Evolutionary conservation across 2,797 vertebrate genomes (phyloP).

Genomic region (Pogonophryne albipinna): DNA sequence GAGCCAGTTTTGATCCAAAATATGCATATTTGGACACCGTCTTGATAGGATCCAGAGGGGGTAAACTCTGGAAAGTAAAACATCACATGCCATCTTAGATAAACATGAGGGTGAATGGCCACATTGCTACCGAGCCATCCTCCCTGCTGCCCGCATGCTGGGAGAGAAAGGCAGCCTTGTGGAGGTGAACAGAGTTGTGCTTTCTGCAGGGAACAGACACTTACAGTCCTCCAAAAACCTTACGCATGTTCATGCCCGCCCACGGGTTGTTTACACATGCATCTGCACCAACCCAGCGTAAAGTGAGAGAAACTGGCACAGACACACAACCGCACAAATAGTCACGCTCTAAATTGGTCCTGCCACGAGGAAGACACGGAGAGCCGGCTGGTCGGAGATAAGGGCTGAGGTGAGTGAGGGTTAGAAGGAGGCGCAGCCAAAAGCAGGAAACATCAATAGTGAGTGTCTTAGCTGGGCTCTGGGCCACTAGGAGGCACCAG

Average conservation of each 20-base stretch:
- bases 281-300: conserved; percentile 55
- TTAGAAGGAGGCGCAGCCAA: conserved; percentile 52
- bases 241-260: conserved; percentile 60
- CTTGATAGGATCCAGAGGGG: conserved; percentile 36
- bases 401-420: conserved; percentile 62
- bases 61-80: conserved; percentile 65
- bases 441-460: conserved; percentile 67
- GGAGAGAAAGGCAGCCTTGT: conserved; percentile 82
- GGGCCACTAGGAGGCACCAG: conserved; percentile 58
- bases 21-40: conserved; percentile 59
- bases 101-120: conserved; percentile 79
- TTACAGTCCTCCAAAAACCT: conserved; percentile 65
- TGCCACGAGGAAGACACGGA: conserved; percentile 53
- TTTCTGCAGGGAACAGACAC: conserved; percentile 77
- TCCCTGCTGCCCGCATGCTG: conserved; percentile 57
- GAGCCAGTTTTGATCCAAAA: conserved; percentile 32
- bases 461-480: conserved; percentile 65
- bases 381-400: conserved; percentile 73
- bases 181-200: conserved; percentile 77
- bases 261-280: conserved; percentile 73
- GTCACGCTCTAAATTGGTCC: conserved; percentile 28
- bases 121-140: conserved; percentile 68
- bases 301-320: conserved; percentile 31
- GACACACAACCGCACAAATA: conserved; percentile 7
- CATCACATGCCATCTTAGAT: conserved; percentile 69